Conservation (phyloP, 2,113 vertebrate genomes). For the Motacilla tschutschensis region DNA sequence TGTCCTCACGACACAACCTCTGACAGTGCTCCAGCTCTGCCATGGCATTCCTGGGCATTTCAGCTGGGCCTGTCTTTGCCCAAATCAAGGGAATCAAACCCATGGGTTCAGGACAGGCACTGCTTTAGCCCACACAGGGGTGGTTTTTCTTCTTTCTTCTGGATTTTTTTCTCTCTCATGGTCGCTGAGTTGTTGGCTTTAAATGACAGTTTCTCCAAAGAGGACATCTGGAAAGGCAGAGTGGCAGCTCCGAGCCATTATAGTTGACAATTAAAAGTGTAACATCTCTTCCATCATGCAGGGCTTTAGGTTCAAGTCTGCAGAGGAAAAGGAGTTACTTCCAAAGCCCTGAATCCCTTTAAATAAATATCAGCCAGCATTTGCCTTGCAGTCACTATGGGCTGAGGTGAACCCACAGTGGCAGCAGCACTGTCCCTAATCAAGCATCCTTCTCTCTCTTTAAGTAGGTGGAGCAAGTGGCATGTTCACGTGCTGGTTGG, state of each 20-base stretch:
- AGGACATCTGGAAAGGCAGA: not conserved
- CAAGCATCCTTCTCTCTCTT: not conserved
- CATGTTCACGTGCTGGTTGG: not conserved
- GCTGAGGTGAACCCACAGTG: not conserved
- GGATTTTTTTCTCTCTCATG: not conserved
- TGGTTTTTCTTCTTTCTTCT: not conserved
- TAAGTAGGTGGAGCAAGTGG: not conserved
- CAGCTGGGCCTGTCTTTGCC: not conserved
- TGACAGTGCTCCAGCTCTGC: not conserved
- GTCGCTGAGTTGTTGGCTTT: not conserved
- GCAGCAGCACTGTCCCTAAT: not conserved
- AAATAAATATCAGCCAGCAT: slow-evolving; percentile 35
- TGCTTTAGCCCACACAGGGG: not conserved
- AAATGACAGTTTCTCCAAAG: not conserved
- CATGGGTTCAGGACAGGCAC: not conserved
- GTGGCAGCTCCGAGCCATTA: not conserved
- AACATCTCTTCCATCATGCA: not conserved
- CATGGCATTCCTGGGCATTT: not conserved
- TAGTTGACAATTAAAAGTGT: not conserved
- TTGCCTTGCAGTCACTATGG: slow-evolving; percentile 24
- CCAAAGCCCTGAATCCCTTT: slow-evolving; percentile 1
- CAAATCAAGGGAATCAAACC: not conserved
- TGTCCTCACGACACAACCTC: rapidly evolving
- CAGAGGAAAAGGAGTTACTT: not conserved
- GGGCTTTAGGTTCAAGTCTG: not conserved